A percentile compares a stretch with the other conserved stretches of the same genome.
Evolutionary conservation across 2,888 invertebrate species (phyloP).

Genomic region (Lordiphosa fenestrarum): DNA sequence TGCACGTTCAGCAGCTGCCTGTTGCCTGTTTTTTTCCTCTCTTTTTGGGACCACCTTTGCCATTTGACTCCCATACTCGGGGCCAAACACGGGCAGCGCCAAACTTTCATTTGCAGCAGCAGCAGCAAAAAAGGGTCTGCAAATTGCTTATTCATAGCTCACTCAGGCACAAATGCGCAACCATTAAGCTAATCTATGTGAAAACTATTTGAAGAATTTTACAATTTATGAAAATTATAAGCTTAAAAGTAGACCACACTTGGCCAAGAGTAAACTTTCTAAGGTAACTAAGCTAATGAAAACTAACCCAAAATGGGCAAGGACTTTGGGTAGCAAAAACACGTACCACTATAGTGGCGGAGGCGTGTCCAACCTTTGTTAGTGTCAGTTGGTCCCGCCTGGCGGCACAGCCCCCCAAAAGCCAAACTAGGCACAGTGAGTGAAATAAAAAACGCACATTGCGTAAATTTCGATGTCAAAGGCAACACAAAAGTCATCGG

Average conservation of each 20-base stretch:
- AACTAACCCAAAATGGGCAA: slow-evolving; percentile 12
- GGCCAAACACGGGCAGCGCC: slow-evolving; percentile 10
- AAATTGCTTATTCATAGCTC: slow-evolving; percentile 67
- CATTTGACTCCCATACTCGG: slow-evolving; percentile 16
- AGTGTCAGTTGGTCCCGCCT: not conserved
- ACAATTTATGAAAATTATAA: not conserved
- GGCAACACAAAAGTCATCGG: slow-evolving; percentile 36
- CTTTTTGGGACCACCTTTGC: not conserved
- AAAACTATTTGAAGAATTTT: slow-evolving; percentile 3
- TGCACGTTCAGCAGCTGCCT: slow-evolving; percentile 26
- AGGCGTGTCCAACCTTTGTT: not conserved
- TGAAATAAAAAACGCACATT: slow-evolving; percentile 67
- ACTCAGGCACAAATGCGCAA: slow-evolving; percentile 56
- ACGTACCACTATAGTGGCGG: slow-evolving; percentile 15
- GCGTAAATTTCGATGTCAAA: slow-evolving; percentile 62
- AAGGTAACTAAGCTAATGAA: slow-evolving; percentile 24
- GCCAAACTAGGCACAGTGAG: not conserved
- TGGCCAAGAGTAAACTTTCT: slow-evolving; percentile 2
- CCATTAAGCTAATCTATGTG: slow-evolving; percentile 40
- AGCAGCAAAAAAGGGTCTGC: slow-evolving; percentile 15
- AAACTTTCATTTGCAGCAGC: slow-evolving; percentile 40
- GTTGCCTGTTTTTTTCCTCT: slow-evolving; percentile 6
- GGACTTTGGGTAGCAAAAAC: slow-evolving; percentile 36
- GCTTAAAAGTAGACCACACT: slow-evolving; percentile 33
- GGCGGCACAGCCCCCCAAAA: too few species aligned